Conservation (phyloP, 2,113 vertebrate genomes). For the Polyodon spathula region DNA sequence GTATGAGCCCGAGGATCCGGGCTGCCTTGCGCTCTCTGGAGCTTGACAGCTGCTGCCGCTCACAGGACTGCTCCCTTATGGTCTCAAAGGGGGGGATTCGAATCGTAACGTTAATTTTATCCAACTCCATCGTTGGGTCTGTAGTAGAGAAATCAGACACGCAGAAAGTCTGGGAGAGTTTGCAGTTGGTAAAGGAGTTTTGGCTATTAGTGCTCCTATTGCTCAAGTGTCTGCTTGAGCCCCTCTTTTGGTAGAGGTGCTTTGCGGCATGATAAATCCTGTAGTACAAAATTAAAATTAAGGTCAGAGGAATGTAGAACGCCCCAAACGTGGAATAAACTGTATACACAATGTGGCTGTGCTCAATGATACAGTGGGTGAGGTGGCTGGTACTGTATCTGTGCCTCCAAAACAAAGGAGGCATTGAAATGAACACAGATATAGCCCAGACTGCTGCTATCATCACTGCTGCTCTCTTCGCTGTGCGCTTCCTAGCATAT, state of each 20-base stretch:
- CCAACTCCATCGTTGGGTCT: slow-evolving; percentile 59
- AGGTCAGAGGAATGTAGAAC: slow-evolving; percentile 77
- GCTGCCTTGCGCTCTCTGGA: slow-evolving; percentile 75
- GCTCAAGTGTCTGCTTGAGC: slow-evolving; percentile 73
- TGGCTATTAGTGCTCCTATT: slow-evolving; percentile 70
- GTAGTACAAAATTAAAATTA: slow-evolving; percentile 82
- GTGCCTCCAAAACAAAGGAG: slow-evolving; percentile 76
- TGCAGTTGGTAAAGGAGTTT: slow-evolving; percentile 67
- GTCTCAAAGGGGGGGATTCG: slow-evolving; percentile 55
- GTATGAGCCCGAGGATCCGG: slow-evolving; percentile 73
- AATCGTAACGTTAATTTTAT: slow-evolving; percentile 47
- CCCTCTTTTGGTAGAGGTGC: slow-evolving; percentile 78
- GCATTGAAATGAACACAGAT: slow-evolving; percentile 75
- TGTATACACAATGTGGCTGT: slow-evolving; percentile 76
- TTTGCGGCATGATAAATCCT: slow-evolving; percentile 77
- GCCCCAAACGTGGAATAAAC: slow-evolving; percentile 78
- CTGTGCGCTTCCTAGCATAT: slow-evolving; percentile 69
- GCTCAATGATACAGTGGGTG: slow-evolving; percentile 66
- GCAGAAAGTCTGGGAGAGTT: slow-evolving; percentile 68
- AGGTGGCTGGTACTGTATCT: slow-evolving; percentile 38
- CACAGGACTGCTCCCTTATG: slow-evolving; percentile 48
- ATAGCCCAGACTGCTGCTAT: slow-evolving; percentile 69
- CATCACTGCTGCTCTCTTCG: slow-evolving; percentile 63
- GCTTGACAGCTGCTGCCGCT: slow-evolving; percentile 71
- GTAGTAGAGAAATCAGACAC: slow-evolving; percentile 69